These are phyloP conservation scores for Automeris io DNA, from an alignment of 2,888 invertebrate genomes.

Conservation along the genomic window DNA sequence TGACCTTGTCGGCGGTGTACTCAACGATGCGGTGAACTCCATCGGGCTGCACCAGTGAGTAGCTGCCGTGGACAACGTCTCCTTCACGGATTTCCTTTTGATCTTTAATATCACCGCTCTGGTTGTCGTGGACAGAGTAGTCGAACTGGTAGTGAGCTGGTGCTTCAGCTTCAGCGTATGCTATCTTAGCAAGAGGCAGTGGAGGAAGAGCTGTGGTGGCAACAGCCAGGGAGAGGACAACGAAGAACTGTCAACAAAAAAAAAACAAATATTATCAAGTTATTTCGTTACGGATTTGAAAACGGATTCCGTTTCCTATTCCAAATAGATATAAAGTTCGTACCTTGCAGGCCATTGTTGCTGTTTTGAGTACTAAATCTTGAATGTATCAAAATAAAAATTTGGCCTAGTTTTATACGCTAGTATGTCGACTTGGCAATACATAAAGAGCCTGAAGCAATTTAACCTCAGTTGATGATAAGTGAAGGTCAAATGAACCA, in stretches of 20 bases:
- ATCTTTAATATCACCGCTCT: slow-evolving; percentile 64
- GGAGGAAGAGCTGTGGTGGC: slow-evolving; percentile 35
- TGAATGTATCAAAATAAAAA: too few species aligned
- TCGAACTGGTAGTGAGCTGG: slow-evolving; percentile 63
- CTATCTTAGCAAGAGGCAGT: slow-evolving; percentile 40
- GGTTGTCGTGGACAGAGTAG: slow-evolving; percentile 62
- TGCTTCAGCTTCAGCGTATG: slow-evolving; percentile 48
- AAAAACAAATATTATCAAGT: too few species aligned
- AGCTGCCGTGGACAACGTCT: slow-evolving; percentile 61
- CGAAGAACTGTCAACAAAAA: slow-evolving; percentile 36
- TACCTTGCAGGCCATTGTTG: too few species aligned
- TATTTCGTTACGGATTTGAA: too few species aligned
- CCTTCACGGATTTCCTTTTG: slow-evolving; percentile 63
- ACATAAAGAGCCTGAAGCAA: not conserved
- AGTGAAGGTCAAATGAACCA: not conserved
- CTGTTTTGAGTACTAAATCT: too few species aligned
- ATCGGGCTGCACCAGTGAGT: slow-evolving; percentile 69
- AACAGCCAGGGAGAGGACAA: slow-evolving; percentile 44
- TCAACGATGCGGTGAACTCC: slow-evolving; percentile 64
- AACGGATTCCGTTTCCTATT: too few species aligned
- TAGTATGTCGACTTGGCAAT: not conserved
- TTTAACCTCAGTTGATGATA: not conserved
- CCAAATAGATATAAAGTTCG: too few species aligned
- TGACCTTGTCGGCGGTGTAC: slow-evolving; percentile 57
- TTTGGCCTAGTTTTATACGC: too few species aligned